phyloP scores from a whole-genome alignment of 2,113 vertebrate genomes.

The Calidris pugnax region DNA sequence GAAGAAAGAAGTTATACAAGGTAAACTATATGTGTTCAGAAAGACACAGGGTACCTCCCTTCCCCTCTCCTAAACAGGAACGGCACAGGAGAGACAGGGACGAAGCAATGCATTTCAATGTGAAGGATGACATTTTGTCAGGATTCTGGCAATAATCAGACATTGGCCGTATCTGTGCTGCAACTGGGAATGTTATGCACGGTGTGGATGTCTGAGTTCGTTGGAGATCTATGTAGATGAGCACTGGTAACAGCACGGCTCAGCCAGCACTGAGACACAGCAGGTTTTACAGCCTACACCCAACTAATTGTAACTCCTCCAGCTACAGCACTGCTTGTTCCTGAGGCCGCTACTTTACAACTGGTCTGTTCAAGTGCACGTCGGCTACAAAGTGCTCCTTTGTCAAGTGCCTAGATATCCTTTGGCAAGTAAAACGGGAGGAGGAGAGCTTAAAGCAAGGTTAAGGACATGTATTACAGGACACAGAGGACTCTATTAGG shows the following conservation, averaged over 20 bases:
- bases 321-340: not conserved
- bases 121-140: not conserved
- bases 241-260: not conserved
- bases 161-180: not conserved
- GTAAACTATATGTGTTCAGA: not conserved
- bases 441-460: not conserved
- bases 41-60: not conserved
- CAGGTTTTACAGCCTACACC: not conserved
- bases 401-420: not conserved
- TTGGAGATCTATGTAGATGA: fast-evolving
- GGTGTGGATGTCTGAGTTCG: fast-evolving
- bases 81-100: not conserved
- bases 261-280: not conserved
- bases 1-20: not conserved
- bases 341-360: not conserved
- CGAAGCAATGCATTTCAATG: fast-evolving
- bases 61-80: not conserved
- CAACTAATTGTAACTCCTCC: not conserved
- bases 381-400: not conserved
- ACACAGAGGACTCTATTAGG: not conserved
- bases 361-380: fast-evolving
- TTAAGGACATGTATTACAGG: fast-evolving
- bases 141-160: not conserved
- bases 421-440: not conserved
- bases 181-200: fast-evolving